Evolutionary conservation across 2,113 vertebrate species (phyloP).

Genomic region (Mormyrus lacerda): DNA sequence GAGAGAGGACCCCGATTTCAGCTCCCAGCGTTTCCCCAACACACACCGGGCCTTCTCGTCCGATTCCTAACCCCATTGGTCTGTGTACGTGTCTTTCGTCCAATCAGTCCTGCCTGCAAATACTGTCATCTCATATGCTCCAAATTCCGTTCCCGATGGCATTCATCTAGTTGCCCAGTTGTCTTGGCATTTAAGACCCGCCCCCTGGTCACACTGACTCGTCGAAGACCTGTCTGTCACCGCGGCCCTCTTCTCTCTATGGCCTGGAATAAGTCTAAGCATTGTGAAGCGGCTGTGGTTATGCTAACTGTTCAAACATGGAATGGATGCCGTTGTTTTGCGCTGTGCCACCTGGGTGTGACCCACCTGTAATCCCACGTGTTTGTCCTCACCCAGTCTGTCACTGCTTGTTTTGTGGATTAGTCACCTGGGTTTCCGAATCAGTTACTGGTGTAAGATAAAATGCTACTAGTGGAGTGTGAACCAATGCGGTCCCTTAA

Average conservation of each 20-base stretch:
- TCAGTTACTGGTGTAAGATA: neutral
- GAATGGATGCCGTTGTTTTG: neutral
- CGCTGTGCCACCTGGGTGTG: neutral
- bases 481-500: neutral
- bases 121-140: neutral
- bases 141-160: neutral
- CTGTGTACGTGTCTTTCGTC: neutral
- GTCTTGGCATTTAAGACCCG: neutral
- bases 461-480: neutral
- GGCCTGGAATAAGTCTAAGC: neutral
- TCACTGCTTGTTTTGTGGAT: neutral
- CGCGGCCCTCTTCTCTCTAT: neutral
- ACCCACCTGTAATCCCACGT: neutral
- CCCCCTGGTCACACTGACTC: neutral
- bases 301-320: neutral
- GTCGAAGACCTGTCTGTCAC: neutral
- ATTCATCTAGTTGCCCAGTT: neutral
- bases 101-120: neutral
- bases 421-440: neutral
- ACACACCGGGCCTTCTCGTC: constrained; percentile 68
- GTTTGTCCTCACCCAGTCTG: neutral
- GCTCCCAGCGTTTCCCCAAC: constrained; percentile 67
- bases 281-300: neutral
- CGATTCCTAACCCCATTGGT: constrained; percentile 50
- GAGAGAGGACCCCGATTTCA: constrained; percentile 68